phyloP scores from a whole-genome alignment of 1,140 invertebrate species.

The Temnothorax curvispinosus region DNA sequence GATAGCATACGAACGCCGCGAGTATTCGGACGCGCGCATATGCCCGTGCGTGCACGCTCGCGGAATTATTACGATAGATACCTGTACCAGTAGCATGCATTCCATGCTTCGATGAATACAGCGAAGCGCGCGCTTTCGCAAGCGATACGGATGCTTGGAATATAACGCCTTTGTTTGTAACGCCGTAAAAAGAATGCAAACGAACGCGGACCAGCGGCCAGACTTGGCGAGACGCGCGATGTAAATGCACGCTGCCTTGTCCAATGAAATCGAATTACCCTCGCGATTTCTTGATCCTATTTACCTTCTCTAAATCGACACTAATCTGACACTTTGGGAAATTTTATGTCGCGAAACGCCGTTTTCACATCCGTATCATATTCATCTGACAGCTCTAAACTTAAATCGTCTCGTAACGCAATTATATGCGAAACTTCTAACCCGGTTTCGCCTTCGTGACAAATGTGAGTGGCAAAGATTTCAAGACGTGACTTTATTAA shows the following conservation, averaged over 20 bases:
- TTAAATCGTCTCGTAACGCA: slow-evolving; percentile 12
- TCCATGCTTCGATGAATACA: slow-evolving; percentile 32
- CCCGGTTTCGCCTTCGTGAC: not conserved
- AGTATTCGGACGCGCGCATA: slow-evolving; percentile 22
- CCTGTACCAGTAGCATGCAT: slow-evolving; percentile 18
- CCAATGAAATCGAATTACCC: not conserved
- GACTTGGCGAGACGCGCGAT: slow-evolving; percentile 16
- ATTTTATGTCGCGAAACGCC: not conserved
- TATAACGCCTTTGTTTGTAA: slow-evolving; percentile 45
- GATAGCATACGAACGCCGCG: not conserved
- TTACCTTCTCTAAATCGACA: not conserved
- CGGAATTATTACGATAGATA: slow-evolving; percentile 57
- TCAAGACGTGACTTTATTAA: not conserved
- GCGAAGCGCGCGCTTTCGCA: slow-evolving; percentile 16
- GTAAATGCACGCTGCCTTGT: not conserved
- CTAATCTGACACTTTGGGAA: slow-evolving; percentile 30
- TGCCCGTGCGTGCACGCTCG: not conserved
- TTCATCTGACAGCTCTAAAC: not conserved
- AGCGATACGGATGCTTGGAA: slow-evolving; percentile 6
- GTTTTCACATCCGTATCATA: not conserved
- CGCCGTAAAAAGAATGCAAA: slow-evolving; percentile 1
- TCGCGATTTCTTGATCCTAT: not conserved
- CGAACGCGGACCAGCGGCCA: too few relatives aligned
- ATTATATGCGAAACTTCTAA: not conserved
- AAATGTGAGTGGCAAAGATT: not conserved